Conservation (phyloP, 2,113 vertebrate genomes). For the Talpa occidentalis region DNA sequence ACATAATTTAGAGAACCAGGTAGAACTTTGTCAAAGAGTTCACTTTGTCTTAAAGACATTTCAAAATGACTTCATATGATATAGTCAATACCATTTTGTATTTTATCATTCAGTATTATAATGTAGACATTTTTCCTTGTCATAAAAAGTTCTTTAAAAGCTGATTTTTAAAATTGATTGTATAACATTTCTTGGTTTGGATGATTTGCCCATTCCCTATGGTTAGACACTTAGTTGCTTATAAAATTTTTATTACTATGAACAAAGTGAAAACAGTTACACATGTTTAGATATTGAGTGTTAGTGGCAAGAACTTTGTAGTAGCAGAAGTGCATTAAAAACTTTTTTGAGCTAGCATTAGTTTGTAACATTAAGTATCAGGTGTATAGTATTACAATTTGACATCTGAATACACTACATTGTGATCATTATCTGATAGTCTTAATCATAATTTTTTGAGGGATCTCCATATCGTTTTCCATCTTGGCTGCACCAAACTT, state of each 20-base stretch:
- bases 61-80: background rate
- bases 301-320: slow-evolving; percentile 43
- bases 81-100: background rate
- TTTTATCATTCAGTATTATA: background rate
- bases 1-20: background rate
- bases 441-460: background rate
- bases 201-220: background rate
- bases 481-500: background rate
- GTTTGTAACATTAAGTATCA: too few relatives aligned
- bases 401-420: background rate
- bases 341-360: too few relatives aligned
- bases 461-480: background rate
- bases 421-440: background rate
- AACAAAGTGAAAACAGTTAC: slow-evolving; percentile 38
- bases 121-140: background rate
- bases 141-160: background rate
- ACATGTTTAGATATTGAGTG: background rate
- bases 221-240: slow-evolving; percentile 47
- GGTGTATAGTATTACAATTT: background rate
- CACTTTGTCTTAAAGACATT: background rate
- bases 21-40: background rate
- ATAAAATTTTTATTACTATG: slow-evolving; percentile 39
- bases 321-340: slow-evolving; percentile 21
- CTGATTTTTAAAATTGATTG: background rate
- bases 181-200: slow-evolving; percentile 28